These are phyloP conservation scores for Cerastis leucographa DNA, from an alignment of 2,888 invertebrate species.

Conservation along the genomic window DNA sequence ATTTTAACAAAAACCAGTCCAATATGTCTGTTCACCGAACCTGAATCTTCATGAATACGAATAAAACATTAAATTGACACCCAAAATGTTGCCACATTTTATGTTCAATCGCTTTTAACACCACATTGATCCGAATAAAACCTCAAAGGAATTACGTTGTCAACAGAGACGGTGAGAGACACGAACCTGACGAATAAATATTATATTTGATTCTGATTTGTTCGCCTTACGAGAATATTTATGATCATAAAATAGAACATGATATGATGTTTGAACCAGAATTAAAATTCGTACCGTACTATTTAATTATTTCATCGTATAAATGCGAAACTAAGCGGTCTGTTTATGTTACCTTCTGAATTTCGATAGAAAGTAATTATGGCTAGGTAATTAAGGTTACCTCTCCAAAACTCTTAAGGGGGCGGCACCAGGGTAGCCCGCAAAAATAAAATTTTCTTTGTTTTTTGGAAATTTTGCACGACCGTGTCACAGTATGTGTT, in stretches of 20 bases:
- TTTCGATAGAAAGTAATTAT: too few species aligned
- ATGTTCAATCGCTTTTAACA: constrained; percentile 37
- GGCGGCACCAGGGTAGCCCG: too few species aligned
- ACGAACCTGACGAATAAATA: constrained; percentile 25
- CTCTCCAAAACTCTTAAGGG: neutral
- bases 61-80: constrained; percentile 24
- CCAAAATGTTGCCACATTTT: constrained; percentile 26
- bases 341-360: neutral
- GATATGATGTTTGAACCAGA: neutral
- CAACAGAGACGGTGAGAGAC: neutral
- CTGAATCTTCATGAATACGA: constrained; percentile 34
- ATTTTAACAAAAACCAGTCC: constrained; percentile 6
- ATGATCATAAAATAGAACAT: neutral
- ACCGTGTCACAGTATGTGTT: too few species aligned
- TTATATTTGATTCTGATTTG: constrained; percentile 24
- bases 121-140: constrained; percentile 27
- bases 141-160: constrained; percentile 30
- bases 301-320: neutral
- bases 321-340: neutral
- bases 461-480: too few species aligned
- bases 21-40: neutral
- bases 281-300: neutral
- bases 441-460: too few species aligned
- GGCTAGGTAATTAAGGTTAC: neutral
- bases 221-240: constrained; percentile 9